Evolutionary conservation across 2,113 vertebrate genomes (phyloP).

Genomic region (Loxodonta africana): DNA sequence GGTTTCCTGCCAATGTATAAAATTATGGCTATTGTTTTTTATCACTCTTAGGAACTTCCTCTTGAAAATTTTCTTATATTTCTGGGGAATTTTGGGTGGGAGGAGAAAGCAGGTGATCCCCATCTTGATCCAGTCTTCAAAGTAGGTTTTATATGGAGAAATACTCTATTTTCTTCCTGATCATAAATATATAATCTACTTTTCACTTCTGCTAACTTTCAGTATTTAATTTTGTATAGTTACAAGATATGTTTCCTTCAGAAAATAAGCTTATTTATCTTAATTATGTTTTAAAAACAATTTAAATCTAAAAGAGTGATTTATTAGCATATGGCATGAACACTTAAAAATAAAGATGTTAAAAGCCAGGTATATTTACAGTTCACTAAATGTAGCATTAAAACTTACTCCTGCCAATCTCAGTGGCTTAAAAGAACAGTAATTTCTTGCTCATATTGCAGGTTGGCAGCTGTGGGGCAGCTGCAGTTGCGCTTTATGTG

Average conservation of each 20-base stretch:
- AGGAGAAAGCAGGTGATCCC: background rate
- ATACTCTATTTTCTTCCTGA: background rate
- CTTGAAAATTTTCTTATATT: background rate
- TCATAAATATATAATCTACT: background rate
- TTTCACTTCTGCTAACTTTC: slow-evolving; percentile 21
- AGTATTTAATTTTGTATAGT: slow-evolving; percentile 36
- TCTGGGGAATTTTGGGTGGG: background rate
- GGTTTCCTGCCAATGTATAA: too few relatives aligned
- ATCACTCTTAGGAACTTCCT: background rate
- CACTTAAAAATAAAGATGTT: background rate
- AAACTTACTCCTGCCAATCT: background rate
- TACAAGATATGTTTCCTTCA: background rate
- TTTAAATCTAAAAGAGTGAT: background rate
- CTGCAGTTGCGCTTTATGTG: accelerated
- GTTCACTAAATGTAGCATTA: background rate
- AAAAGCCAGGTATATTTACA: background rate
- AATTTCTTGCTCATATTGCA: background rate
- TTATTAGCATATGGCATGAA: background rate
- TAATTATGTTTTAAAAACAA: background rate
- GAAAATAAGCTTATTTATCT: background rate
- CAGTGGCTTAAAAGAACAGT: background rate
- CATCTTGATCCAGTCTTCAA: background rate
- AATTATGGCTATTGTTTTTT: too few relatives aligned
- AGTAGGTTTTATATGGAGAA: slow-evolving; percentile 20
- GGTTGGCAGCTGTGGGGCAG: background rate